Percentiles rank a stretch among this genome's conserved stretches.
These are phyloP conservation scores for Botia kubotai DNA, from an alignment of 2,797 vertebrate species.

Conservation along the genomic window DNA sequence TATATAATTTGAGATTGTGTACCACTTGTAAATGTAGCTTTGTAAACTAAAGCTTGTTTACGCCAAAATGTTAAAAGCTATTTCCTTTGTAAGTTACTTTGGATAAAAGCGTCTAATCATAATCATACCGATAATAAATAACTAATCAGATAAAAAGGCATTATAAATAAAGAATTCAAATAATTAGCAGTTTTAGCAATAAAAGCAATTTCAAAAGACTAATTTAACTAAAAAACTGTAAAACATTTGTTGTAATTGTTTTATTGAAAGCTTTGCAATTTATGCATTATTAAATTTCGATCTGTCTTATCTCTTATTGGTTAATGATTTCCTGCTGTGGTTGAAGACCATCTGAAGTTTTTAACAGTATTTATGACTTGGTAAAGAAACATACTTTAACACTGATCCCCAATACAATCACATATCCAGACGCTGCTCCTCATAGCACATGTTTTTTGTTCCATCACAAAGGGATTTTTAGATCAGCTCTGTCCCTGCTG, in stretches of 20 bases:
- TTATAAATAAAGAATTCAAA: too few relatives aligned
- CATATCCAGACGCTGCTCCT: too few relatives aligned
- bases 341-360: neutral
- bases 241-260: too few relatives aligned
- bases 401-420: too few relatives aligned
- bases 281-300: constrained; percentile 36
- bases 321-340: constrained; percentile 16
- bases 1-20: neutral
- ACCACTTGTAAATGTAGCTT: too few relatives aligned
- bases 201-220: too few relatives aligned
- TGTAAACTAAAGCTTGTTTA: too few relatives aligned
- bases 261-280: constrained; percentile 26
- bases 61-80: too few relatives aligned
- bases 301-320: neutral
- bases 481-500: constrained; percentile 4
- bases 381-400: neutral
- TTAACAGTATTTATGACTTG: constrained; percentile 1
- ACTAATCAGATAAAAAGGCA: neutral
- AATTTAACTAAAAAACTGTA: too few relatives aligned
- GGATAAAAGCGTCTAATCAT: too few relatives aligned
- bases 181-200: too few relatives aligned
- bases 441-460: constrained; percentile 12
- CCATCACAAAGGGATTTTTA: neutral
- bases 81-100: too few relatives aligned
- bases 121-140: neutral